phyloP scores from a whole-genome alignment of 1,140 invertebrate genomes.

The Drosophila truncata region DNA sequence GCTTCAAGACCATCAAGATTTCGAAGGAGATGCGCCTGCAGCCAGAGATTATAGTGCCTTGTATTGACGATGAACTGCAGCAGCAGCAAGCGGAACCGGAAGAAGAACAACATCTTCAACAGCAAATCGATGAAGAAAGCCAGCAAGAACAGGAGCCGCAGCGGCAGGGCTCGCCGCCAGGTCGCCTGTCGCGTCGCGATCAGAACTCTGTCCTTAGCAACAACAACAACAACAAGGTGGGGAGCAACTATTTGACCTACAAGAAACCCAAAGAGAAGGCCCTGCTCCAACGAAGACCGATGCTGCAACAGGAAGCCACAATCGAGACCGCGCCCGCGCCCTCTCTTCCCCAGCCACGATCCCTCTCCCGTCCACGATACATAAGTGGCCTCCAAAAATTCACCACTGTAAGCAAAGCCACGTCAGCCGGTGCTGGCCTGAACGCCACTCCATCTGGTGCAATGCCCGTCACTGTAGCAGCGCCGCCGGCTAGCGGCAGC shows the following conservation, averaged over 20 bases:
- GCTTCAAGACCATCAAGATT: slow-evolving; percentile 84
- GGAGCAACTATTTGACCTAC: slow-evolving; percentile 71
- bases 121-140: slow-evolving; percentile 13
- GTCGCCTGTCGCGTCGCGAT: slow-evolving; percentile 65
- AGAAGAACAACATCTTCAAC: slow-evolving; percentile 17
- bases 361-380: slow-evolving; percentile 79
- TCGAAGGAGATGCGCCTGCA: slow-evolving; percentile 63
- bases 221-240: slow-evolving; percentile 39
- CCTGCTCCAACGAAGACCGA: slow-evolving; percentile 38
- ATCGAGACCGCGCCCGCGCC: neutral
- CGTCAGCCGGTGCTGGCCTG: slow-evolving; percentile 73
- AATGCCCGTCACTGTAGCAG: slow-evolving; percentile 5
- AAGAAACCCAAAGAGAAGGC: slow-evolving; percentile 78
- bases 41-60: slow-evolving; percentile 66
- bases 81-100: slow-evolving; percentile 23
- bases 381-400: slow-evolving; percentile 78
- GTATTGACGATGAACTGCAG: slow-evolving; percentile 69
- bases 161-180: slow-evolving; percentile 36
- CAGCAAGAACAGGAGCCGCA: slow-evolving; percentile 6
- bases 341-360: slow-evolving; percentile 52
- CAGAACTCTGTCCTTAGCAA: slow-evolving; percentile 29
- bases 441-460: slow-evolving; percentile 45
- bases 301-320: slow-evolving; percentile 34
- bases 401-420: slow-evolving; percentile 71
- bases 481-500: slow-evolving; percentile 12